A percentile compares a stretch with the other conserved stretches of the same genome.
These are phyloP conservation scores for Ceriagrion tenellum DNA, from an alignment of 2,888 invertebrate species.

Conservation along the genomic window DNA sequence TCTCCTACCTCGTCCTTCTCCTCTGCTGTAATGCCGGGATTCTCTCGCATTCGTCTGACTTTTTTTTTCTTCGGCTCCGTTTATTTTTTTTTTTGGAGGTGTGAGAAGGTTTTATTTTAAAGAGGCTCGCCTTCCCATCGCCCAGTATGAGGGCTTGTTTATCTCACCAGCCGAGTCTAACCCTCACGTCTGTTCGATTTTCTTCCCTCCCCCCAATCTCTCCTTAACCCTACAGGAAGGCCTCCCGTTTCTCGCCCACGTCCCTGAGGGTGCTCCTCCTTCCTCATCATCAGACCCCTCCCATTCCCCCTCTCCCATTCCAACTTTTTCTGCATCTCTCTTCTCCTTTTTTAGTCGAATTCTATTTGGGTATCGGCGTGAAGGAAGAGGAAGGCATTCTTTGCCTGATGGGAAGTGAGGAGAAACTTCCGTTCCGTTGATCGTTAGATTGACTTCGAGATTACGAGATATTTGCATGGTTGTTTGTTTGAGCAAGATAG, in stretches of 20 bases:
- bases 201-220: background rate
- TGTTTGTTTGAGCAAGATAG: too few relatives aligned
- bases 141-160: background rate
- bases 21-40: background rate
- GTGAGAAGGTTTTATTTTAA: background rate
- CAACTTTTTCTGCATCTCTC: background rate
- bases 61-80: background rate
- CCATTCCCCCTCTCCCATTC: too few relatives aligned
- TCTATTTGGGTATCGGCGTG: background rate
- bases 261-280: too few relatives aligned
- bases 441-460: too few relatives aligned
- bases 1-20: background rate
- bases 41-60: background rate
- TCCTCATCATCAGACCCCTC: too few relatives aligned
- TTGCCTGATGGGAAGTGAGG: background rate
- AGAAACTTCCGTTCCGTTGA: background rate
- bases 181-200: background rate
- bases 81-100: too few relatives aligned
- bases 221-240: background rate
- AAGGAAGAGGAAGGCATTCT: background rate
- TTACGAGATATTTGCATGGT: too few relatives aligned
- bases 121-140: background rate
- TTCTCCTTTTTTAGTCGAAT: background rate
- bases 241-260: background rate
- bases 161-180: background rate